Conservation (phyloP, 2,888 invertebrate species). For the Campopleginae sp. region DNA sequence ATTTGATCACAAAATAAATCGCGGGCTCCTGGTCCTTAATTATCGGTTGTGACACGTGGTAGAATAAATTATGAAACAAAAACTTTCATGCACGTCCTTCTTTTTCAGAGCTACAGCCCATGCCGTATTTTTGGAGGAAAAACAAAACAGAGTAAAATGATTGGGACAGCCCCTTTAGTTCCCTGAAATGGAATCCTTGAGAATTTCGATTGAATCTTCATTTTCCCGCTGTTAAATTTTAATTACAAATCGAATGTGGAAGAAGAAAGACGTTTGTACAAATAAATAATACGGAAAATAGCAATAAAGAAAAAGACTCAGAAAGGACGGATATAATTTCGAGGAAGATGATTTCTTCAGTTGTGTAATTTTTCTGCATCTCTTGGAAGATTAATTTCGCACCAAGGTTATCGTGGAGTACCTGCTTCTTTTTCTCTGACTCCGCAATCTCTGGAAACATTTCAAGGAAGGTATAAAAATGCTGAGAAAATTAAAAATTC, state of each 20-base stretch:
- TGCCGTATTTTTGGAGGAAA: constrained; percentile 15
- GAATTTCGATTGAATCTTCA: constrained; percentile 56
- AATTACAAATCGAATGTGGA: constrained; percentile 41
- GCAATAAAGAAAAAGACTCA: neutral
- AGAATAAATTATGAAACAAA: neutral
- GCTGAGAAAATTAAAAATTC: neutral
- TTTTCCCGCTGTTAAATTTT: constrained; percentile 43
- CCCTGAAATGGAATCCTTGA: constrained; percentile 46
- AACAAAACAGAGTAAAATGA: constrained; percentile 11
- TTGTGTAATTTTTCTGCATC: neutral
- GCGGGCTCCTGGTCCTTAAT: neutral
- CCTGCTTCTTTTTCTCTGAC: neutral
- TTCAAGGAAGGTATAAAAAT: neutral
- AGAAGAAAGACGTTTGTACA: constrained; percentile 19
- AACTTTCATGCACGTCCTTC: neutral
- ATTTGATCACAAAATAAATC: neutral
- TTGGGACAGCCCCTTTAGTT: constrained; percentile 15
- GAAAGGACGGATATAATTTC: too few species aligned
- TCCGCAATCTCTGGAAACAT: neutral
- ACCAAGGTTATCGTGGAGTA: neutral
- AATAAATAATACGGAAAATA: neutral
- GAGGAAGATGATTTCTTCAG: neutral
- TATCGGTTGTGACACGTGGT: neutral
- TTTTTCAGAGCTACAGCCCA: neutral
- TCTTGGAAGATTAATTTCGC: neutral